Percentiles rank a stretch among this genome's conserved stretches.
Conservation (phyloP, 2,797 vertebrate genomes). For the Myiothlypis coronata region DNA sequence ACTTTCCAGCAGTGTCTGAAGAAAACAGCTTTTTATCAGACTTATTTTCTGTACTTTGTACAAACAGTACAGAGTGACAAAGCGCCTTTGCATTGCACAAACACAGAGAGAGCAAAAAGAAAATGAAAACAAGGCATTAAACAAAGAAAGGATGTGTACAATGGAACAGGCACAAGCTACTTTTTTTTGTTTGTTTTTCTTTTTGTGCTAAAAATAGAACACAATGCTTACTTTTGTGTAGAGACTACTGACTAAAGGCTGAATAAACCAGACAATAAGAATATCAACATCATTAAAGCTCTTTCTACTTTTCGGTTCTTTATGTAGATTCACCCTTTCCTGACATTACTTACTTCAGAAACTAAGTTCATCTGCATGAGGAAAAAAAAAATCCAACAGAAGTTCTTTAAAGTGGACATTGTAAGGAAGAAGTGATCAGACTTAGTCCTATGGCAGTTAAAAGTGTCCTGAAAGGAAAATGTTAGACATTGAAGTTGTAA, state of each 20-base stretch:
- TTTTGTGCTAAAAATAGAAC: neutral
- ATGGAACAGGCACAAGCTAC: neutral
- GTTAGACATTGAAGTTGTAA: neutral
- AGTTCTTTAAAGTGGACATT: neutral
- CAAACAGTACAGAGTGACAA: neutral
- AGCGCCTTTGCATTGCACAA: neutral
- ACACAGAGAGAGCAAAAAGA: neutral
- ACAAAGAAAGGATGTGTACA: constrained; percentile 18
- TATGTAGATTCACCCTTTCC: neutral
- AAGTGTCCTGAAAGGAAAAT: neutral
- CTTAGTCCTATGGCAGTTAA: neutral
- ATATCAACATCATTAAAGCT: neutral
- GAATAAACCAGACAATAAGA: neutral
- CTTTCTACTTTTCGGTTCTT: neutral
- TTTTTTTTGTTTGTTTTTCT: neutral
- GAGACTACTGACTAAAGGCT: neutral
- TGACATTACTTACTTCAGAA: neutral
- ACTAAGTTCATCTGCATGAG: neutral
- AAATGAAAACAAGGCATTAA: constrained; percentile 12
- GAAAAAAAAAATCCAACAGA: neutral
- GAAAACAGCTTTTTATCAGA: neutral
- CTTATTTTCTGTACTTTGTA: neutral
- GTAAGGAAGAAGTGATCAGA: neutral
- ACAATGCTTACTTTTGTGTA: neutral
- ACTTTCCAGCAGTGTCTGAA: neutral